phyloP scores from a whole-genome alignment of 2,888 invertebrate genomes.

The Neoascia interrupta region DNA sequence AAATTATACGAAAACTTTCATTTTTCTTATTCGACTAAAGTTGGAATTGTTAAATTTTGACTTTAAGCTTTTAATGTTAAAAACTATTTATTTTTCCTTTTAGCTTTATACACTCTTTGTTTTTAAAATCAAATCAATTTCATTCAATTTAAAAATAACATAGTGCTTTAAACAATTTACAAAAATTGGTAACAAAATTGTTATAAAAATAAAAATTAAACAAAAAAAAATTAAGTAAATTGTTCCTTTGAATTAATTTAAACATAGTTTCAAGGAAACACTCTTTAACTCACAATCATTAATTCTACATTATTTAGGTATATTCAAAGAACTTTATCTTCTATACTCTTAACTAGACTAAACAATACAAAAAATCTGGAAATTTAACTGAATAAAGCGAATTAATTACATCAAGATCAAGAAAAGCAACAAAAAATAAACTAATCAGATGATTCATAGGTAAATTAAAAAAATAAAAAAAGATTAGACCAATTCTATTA shows the following conservation, averaged over 20 bases:
- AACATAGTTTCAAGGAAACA: constrained; percentile 56
- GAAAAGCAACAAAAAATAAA: neutral
- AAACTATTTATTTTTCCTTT: neutral
- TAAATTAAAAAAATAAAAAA: no score
- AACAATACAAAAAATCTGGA: constrained; percentile 21
- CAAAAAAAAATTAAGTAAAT: constrained; percentile 30
- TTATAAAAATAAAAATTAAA: constrained; percentile 19
- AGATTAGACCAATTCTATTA: constrained; percentile 58
- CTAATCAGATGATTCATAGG: no score
- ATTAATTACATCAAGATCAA: constrained; percentile 24
- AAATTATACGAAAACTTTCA: no score
- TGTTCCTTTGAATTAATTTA: constrained; percentile 29
- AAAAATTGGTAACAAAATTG: constrained; percentile 56
- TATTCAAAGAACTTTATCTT: constrained; percentile 27
- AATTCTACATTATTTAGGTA: constrained; percentile 24
- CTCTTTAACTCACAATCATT: constrained; percentile 62
- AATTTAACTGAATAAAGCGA: constrained; percentile 47
- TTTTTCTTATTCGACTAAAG: no score
- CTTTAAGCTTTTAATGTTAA: no score
- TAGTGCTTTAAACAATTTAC: constrained; percentile 68
- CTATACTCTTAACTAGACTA: neutral
- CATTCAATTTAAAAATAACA: constrained; percentile 34
- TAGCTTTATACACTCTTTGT: no score
- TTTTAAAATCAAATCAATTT: neutral
- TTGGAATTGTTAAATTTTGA: no score